Evolutionary conservation across 2,113 vertebrate genomes (phyloP).

Genomic region (Sphyrna mokarran): DNA sequence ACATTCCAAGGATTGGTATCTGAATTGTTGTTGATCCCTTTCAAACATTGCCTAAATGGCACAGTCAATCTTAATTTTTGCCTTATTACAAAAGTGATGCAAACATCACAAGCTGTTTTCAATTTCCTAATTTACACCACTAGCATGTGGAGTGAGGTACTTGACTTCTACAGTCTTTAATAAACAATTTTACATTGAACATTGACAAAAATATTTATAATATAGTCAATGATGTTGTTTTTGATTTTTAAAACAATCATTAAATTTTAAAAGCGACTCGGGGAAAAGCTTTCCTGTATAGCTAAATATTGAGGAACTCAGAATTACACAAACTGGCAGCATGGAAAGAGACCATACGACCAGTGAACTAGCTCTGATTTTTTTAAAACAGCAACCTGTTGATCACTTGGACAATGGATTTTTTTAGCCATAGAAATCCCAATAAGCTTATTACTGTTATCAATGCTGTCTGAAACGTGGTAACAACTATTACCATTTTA

Average conservation of each 20-base stretch:
- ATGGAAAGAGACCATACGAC: not conserved
- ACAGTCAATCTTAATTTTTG: not conserved
- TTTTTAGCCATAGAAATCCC: not conserved
- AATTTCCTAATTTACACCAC: not conserved
- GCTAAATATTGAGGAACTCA: too few species aligned
- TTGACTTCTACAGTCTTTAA: not conserved
- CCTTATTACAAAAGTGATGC: not conserved
- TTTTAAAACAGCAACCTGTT: not conserved
- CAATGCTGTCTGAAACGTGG: too few species aligned
- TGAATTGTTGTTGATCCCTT: not conserved
- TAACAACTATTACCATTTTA: too few species aligned
- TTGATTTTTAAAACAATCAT: not conserved
- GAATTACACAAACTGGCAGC: not conserved
- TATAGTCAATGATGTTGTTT: not conserved
- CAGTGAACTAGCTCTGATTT: not conserved
- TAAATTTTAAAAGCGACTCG: not conserved
- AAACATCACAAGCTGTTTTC: not conserved
- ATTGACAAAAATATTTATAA: not conserved
- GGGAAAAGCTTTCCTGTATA: too few species aligned
- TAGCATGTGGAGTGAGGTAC: not conserved
- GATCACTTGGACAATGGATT: not conserved
- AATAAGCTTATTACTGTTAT: too few species aligned
- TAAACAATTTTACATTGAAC: not conserved
- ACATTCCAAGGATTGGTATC: not conserved
- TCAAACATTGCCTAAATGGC: not conserved